Base-by-base conservation (phyloP, 2,888 invertebrate genomes). In the Drosophila pegasa region DNA sequence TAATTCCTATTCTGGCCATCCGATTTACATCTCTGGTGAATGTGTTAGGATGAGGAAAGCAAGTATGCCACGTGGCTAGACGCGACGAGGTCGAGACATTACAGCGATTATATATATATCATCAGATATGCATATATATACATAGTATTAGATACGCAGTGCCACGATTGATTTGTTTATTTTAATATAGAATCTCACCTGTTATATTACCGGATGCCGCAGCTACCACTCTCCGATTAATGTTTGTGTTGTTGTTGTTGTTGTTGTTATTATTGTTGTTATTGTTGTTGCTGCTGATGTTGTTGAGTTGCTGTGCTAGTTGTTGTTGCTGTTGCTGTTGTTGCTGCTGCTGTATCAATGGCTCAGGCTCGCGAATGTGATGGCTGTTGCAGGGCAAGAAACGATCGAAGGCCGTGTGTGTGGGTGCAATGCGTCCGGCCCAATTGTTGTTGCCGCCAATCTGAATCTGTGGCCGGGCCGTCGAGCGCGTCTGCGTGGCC, bases 301-400 rank as follows among this genome's bases (percentile, higher is more conserved):
- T 55, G 45, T 51, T 77, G 10, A n/a, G n/a, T n/a, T n/a, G n/a
- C n/a, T n/a, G n/a, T n/a, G n/a, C n/a, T n/a, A n/a, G n/a, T 47
- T 78, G 48, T 61, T 78, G 65, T 63, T 76, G 59, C 67, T 78
- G 41, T 47, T 81, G 33, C 48, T 76, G 35, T 61, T 71, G 48
- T 73, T 77, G 41, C 68, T 78, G 27, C 6, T 50, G 60, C n/a
- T 78, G 74, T 8, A 62, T 45, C 45, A 74, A 43, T 0, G 59
- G 65, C 18, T 90, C 91, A 4, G 83, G 80, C 18, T 92, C 93
- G 0, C 93, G 93, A 54, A 95, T 93, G 82, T 95, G 95, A 90
- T 95, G 95, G 37, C 95, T 95, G 89, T 94, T 95, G 88, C 96
- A 96, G 1, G 95, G 95, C 75, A 96, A 92, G 86, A 95, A 95